phyloP scores from a whole-genome alignment of 2,113 vertebrate species.

The Chaenocephalus aceratus region DNA sequence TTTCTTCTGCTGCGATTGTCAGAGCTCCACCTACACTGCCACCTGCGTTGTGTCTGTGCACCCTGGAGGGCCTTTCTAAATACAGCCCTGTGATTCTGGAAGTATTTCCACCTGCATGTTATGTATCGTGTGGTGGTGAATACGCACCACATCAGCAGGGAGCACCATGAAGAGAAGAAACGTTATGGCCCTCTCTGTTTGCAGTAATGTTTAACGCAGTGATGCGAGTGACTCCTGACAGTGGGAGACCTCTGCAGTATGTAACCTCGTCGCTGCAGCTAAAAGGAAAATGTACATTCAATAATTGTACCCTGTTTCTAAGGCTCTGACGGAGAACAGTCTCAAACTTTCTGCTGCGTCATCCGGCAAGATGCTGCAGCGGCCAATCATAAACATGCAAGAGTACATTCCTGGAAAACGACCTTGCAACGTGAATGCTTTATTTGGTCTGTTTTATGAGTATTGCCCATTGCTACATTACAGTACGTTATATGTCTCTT shows the following conservation, averaged over 20 bases:
- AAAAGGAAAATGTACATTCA: conserved; percentile 1
- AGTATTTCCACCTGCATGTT: conserved; percentile 3
- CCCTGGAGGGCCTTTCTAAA: conserved; percentile 33
- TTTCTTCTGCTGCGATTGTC: conserved; percentile 15
- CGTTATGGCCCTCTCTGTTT: conserved; percentile 9
- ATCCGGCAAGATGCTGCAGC: not conserved
- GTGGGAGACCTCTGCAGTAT: conserved; percentile 11
- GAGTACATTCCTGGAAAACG: no score
- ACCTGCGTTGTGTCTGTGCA: conserved; percentile 44
- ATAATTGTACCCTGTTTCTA: no score
- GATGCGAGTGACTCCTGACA: conserved; percentile 18
- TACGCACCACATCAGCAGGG: conserved; percentile 17
- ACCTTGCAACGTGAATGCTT: not conserved
- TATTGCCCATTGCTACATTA: not conserved
- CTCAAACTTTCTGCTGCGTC: not conserved
- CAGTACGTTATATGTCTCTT: no score
- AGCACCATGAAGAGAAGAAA: not conserved
- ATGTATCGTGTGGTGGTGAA: not conserved
- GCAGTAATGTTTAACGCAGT: conserved; percentile 18
- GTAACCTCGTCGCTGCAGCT: not conserved
- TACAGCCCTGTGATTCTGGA: not conserved
- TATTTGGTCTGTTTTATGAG: not conserved
- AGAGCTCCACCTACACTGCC: conserved; percentile 37
- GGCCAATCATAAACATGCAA: not conserved
- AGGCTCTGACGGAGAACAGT: no score